A percentile compares a stretch with the other conserved stretches of the same genome.
Conservation (phyloP, 2,113 vertebrate genomes). For the Megatriorchis doriae region DNA sequence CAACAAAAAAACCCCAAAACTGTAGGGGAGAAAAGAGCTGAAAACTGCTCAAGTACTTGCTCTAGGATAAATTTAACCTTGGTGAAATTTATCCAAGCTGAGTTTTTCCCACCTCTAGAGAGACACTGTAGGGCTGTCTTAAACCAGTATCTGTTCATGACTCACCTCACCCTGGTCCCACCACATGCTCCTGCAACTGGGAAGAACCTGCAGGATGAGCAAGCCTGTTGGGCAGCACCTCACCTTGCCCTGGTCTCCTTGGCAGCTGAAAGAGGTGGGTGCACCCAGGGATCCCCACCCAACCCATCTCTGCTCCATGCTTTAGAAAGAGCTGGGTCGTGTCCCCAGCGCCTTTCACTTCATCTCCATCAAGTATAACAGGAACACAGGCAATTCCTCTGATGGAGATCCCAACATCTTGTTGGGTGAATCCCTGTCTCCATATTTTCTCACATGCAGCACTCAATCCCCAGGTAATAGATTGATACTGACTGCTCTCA, state of each 20-base stretch:
- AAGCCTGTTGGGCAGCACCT: neutral
- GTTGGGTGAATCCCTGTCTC: neutral
- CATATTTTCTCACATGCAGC: rapidly evolving
- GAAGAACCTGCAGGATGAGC: neutral
- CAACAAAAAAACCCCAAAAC: neutral
- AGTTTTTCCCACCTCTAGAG: neutral
- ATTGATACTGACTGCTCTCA: rapidly evolving
- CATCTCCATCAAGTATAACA: neutral
- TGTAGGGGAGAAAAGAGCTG: neutral
- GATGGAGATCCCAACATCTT: neutral
- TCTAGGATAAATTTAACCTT: neutral
- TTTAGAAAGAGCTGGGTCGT: neutral
- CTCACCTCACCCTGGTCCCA: neutral
- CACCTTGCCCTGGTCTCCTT: no score
- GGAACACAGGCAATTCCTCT: neutral
- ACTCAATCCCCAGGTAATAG: neutral
- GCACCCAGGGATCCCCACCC: neutral
- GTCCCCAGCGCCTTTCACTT: neutral
- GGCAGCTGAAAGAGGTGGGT: neutral
- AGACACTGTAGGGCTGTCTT: neutral
- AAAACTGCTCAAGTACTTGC: neutral
- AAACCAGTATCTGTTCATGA: rapidly evolving
- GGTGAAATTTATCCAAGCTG: neutral
- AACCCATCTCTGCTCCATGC: neutral
- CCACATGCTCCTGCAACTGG: rapidly evolving